Base-by-base conservation (phyloP, 2,797 vertebrate genomes). In the Macrochelys suwanniensis region DNA sequence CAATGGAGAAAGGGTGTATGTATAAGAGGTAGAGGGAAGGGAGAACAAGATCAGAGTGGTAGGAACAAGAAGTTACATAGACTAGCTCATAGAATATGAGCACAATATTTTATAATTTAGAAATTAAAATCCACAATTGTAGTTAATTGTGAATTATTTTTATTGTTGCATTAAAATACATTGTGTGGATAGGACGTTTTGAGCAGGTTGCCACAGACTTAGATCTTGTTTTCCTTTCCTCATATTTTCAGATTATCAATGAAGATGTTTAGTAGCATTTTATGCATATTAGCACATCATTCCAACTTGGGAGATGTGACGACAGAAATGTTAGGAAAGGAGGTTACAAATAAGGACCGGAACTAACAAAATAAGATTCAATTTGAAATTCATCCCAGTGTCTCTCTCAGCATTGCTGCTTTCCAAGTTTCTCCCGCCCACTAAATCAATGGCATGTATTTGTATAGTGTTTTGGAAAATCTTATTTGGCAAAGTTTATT, bases 81-180 rank as follows among this genome's bases (percentile, higher is more conserved):
- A 65, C 19, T 19, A 49, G 47, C 57, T 56, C 25, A 26, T 56
- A 56, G 54, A 57, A 57, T 93, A 87, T 82, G 93, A 94, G 56
- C 21, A 83, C 23, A 85, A 5, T 31, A 83, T 71, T 31, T 1
- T 17, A 80, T 74, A 81, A 85, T 37, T 71, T 71, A 71, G 37
- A 71, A 42, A 26, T 37, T 82, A 54, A 56, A 79, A 91, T 84
- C 90, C 94, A 90, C 0, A 0, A 89, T 92, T 97, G 96, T 78
- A 84, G 61, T 19, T 95, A 95, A 94, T 47, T 76, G 83, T 81
- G 82, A 12, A 8, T 76, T 82, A 77, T 87, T 90, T 89, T 33
- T 90, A 56, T 42, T 89, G 91, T 79, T 82, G 82, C 89, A 88
- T 31, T 80, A 81, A 90, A 95, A 93, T 87, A 68, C 71, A 81